Base-by-base conservation (phyloP, 2,888 invertebrate species). In the Theristus sp. region DNA sequence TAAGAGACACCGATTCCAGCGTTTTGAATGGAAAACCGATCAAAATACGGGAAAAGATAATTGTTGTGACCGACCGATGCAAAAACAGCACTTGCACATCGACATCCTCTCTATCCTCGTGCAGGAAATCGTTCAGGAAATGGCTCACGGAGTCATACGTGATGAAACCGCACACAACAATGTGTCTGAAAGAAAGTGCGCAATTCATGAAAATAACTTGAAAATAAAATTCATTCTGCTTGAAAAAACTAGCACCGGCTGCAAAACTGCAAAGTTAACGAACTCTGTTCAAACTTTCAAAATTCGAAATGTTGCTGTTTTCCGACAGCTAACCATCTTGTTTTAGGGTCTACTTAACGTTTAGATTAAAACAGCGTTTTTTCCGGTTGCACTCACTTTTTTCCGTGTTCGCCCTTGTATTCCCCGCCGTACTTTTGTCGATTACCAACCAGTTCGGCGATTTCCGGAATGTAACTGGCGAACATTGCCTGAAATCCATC, bases 401-500 rank as follows among this genome's bases (percentile, higher is more conserved):
- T 91, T 83, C 94, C 94, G 83, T 90, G 88, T 84, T 96, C 96
- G 83, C 94, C 93, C 86, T 83, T 90, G 86, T 93, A 96, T 80
- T 89, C 87, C 82, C 96, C 96, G 82, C 91, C 91, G 84, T 94
- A 96, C 84, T 94, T 93, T 84, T 91, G 88, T 80, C 94, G 86
- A 83, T 91, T 90, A 81, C 94, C 93, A 80, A 94, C 87, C 82
- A 96, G 86, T 83, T 96, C 94, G 80, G 90, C 91, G 83, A 98
- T 94, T 86, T 98, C 96, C 80, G 96, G 96, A 82, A 98, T 91
- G 86, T 93, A 94, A 84, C 91, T 93, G 83, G 96, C 96, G 86
- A 98, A 98, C 86, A 96, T 91, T 83, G 96, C 96, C 93, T 94
- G 31, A 29, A 54, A 3, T 6, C 6, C 6, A 3, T 10, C 49